Evolutionary conservation across 2,113 vertebrate species (phyloP).

Genomic region (Hemiprocne comata): DNA sequence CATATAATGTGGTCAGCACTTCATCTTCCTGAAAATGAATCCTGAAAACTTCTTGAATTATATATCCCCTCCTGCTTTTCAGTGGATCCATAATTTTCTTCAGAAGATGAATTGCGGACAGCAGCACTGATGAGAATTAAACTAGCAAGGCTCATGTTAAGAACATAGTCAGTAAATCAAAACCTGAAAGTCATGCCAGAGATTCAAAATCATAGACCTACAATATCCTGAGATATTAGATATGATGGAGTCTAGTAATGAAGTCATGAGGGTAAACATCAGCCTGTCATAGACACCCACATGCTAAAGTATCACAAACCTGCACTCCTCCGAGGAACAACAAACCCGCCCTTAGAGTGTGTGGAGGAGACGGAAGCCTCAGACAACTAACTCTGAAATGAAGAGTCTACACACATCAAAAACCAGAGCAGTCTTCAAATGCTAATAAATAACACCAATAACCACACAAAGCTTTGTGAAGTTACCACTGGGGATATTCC

Average conservation of each 20-base stretch:
- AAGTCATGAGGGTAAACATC: conserved; percentile 3
- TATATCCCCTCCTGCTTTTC: conserved; percentile 63
- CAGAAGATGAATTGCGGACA: conserved; percentile 34
- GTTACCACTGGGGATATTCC: not conserved
- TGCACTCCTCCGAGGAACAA: not conserved
- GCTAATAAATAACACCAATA: not conserved
- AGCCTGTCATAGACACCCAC: not conserved
- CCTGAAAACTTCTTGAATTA: conserved; percentile 74
- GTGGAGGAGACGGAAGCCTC: not conserved
- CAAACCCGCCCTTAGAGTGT: not conserved
- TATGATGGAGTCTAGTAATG: not conserved
- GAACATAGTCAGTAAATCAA: conserved; percentile 68
- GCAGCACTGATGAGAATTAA: conserved; percentile 66
- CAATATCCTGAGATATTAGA: not conserved
- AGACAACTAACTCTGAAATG: not conserved
- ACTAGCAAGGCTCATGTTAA: conserved; percentile 66
- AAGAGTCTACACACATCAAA: not conserved
- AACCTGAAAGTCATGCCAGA: conserved; percentile 3
- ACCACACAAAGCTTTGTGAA: not conserved
- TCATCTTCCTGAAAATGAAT: conserved; percentile 67
- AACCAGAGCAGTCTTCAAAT: not conserved
- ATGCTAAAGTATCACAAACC: not conserved
- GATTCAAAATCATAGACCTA: not conserved
- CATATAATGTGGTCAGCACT: conserved; percentile 31
- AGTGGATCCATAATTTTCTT: conserved; percentile 57